Conservation (phyloP, 2,888 invertebrate species). For the Metellina segmentata region DNA sequence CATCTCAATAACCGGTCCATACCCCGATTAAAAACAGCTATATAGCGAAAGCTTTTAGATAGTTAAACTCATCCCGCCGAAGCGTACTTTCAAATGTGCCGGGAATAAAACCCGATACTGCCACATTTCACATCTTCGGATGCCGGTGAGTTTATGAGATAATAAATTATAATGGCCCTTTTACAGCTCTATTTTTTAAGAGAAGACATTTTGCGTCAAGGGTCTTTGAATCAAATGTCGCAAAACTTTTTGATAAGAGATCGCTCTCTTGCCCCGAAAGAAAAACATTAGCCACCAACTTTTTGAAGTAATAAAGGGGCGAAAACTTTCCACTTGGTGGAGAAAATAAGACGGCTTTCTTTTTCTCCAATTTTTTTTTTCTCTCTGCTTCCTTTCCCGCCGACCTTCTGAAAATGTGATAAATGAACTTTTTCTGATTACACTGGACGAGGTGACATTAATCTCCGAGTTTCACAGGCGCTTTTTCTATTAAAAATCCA, state of each 20-base stretch:
- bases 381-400: neutral
- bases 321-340: slow-evolving; percentile 33
- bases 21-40: too few species aligned
- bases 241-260: slow-evolving; percentile 42
- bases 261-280: slow-evolving; percentile 3
- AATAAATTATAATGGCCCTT: slow-evolving; percentile 30
- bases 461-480: slow-evolving; percentile 29
- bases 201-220: neutral
- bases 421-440: slow-evolving; percentile 61
- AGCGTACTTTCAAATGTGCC: neutral
- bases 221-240: slow-evolving; percentile 29
- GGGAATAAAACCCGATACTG: neutral
- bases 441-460: slow-evolving; percentile 44
- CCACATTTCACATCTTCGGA: neutral
- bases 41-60: neutral
- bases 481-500: slow-evolving; percentile 60
- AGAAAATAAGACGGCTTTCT: slow-evolving; percentile 35
- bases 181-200: slow-evolving; percentile 15
- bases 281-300: slow-evolving; percentile 50
- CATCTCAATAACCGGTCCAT: too few species aligned
- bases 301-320: slow-evolving; percentile 38
- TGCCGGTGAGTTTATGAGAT: neutral
- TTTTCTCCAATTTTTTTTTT: neutral
- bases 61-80: neutral
- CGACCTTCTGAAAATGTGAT: slow-evolving; percentile 49